These are phyloP conservation scores for Xanthia togata DNA, from an alignment of 2,888 invertebrate genomes.

Conservation along the genomic window DNA sequence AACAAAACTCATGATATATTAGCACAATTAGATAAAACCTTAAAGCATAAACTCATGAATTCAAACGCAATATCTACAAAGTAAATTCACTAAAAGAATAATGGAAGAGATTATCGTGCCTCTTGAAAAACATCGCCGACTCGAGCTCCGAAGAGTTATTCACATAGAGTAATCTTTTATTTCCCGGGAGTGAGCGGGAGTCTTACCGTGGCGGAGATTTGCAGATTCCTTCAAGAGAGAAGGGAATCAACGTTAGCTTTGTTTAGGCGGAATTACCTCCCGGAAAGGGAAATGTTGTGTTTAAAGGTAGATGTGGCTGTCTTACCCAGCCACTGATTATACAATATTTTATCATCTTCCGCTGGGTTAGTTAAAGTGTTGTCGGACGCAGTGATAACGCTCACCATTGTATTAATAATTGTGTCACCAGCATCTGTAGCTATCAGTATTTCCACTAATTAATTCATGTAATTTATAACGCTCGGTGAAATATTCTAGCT, in stretches of 20 bases:
- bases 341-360: conserved; percentile 71
- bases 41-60: conserved; percentile 37
- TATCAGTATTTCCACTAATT: conserved; percentile 59
- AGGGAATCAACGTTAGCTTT: conserved; percentile 72
- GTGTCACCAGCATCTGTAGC: conserved; percentile 61
- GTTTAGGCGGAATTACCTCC: conserved; percentile 66
- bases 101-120: conserved; percentile 82
- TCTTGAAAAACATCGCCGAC: conserved; percentile 80
- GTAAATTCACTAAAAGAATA: conserved; percentile 79
- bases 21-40: conserved; percentile 45
- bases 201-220: conserved; percentile 74
- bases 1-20: conserved; percentile 29
- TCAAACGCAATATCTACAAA: conserved; percentile 72
- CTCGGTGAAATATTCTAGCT: conserved; percentile 50
- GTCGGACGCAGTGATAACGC: conserved; percentile 62
- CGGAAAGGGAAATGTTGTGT: conserved; percentile 67
- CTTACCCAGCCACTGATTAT: conserved; percentile 68
- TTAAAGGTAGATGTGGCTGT: conserved; percentile 75
- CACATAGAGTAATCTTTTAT: conserved; percentile 83
- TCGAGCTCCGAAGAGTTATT: conserved; percentile 78
- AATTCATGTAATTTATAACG: conserved; percentile 62
- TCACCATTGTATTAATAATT: conserved; percentile 58
- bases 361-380: conserved; percentile 65
- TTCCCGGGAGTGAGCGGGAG: conserved; percentile 78
- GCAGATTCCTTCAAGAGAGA: conserved; percentile 77